Conservation (phyloP, 2,888 invertebrate genomes). For the Chloroclysta siterata region DNA sequence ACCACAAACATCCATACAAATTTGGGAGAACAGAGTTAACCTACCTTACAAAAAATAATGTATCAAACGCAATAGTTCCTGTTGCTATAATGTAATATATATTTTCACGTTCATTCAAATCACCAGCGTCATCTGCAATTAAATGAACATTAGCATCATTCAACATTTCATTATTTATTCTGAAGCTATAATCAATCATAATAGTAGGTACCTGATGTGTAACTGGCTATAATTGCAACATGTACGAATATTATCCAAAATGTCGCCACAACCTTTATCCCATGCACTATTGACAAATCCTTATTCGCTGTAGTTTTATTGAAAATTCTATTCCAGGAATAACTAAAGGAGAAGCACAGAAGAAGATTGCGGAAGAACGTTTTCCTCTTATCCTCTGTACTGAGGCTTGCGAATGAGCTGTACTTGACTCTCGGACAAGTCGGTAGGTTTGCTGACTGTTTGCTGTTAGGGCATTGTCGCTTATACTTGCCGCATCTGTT, state of each 20-base stretch:
- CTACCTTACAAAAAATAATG: conserved; percentile 86
- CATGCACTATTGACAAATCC: conserved; percentile 84
- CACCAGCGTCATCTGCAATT: conserved; percentile 76
- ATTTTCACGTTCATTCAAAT: conserved; percentile 69
- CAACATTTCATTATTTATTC: not conserved
- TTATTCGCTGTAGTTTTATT: conserved; percentile 78
- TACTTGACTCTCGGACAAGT: conserved; percentile 67
- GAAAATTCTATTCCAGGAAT: conserved; percentile 72
- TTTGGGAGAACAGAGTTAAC: not conserved
- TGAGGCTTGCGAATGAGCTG: conserved; percentile 65
- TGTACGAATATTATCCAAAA: conserved; percentile 88
- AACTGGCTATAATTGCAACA: conserved; percentile 86
- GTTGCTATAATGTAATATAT: conserved; percentile 81
- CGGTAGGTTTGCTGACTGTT: conserved; percentile 50
- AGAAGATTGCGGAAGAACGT: conserved; percentile 61
- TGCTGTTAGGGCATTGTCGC: conserved; percentile 65
- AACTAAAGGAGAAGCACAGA: conserved; percentile 73
- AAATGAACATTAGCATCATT: conserved; percentile 6
- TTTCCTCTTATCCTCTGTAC: conserved; percentile 60
- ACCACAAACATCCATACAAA: too few relatives aligned
- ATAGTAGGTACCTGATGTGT: conserved; percentile 83
- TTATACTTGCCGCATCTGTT: conserved; percentile 74
- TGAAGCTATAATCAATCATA: not conserved
- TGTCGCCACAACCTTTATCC: conserved; percentile 86
- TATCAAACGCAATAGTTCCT: conserved; percentile 85